phyloP scores from a whole-genome alignment of 2,797 vertebrate species.

The Parauchenoglanis ngamensis region DNA sequence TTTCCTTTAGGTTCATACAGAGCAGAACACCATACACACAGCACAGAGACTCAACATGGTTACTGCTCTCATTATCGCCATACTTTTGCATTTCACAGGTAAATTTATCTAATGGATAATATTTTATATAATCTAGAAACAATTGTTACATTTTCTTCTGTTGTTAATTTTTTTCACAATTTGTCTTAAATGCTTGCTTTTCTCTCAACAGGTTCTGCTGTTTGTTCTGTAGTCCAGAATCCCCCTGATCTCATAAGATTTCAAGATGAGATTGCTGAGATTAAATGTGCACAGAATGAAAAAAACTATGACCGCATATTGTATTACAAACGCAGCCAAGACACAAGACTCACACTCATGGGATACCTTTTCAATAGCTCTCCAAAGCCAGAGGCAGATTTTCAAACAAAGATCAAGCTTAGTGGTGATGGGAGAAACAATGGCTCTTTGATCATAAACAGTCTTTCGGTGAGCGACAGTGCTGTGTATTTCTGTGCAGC shows the following conservation, averaged over 20 bases:
- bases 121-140: not conserved
- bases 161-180: not conserved
- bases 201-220: conserved; percentile 8
- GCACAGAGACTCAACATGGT: not conserved
- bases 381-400: conserved; percentile 1
- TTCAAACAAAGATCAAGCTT: not conserved
- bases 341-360: conserved; percentile 25
- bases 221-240: conserved; percentile 33
- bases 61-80: not conserved
- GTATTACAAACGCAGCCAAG: conserved; percentile 43
- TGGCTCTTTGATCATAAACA: not conserved
- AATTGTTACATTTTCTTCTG: too few relatives aligned
- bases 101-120: not conserved
- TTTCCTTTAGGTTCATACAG: not conserved
- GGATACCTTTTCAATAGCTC: not conserved
- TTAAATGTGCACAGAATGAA: conserved; percentile 38
- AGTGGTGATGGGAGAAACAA: conserved; percentile 27
- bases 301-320: not conserved
- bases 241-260: conserved; percentile 33
- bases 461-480: conserved; percentile 22
- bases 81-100: not conserved
- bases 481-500: conserved; percentile 55
- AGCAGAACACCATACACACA: not conserved
- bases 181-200: not conserved
- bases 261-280: not conserved